A percentile compares a stretch with the other conserved stretches of the same genome.
Evolutionary conservation across 2,113 vertebrate species (phyloP).

Genomic region (Oryzias curvinotus): DNA sequence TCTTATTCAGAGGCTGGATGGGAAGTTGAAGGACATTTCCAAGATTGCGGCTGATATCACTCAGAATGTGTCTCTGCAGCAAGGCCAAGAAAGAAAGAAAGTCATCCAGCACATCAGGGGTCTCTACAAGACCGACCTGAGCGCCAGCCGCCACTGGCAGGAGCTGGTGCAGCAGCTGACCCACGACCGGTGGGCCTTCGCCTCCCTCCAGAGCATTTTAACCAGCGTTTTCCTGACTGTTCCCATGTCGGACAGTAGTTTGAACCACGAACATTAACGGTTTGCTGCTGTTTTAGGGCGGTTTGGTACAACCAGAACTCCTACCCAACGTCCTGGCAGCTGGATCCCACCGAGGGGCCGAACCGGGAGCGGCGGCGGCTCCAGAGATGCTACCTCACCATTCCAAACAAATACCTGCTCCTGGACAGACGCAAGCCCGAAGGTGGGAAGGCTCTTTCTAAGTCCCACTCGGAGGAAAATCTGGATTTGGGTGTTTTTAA

Average conservation of each 20-base stretch:
- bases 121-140: constrained; percentile 92
- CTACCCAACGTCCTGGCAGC: constrained; percentile 94
- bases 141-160: constrained; percentile 95
- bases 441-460: constrained; percentile 71
- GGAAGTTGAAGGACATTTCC: constrained; percentile 95
- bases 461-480: not conserved
- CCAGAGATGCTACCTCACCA: constrained; percentile 95
- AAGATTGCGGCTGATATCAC: constrained; percentile 97
- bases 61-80: constrained; percentile 91
- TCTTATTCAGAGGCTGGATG: constrained; percentile 93
- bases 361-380: constrained; percentile 93
- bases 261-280: too few relatives aligned
- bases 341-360: constrained; percentile 96
- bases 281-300: constrained; percentile 75
- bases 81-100: constrained; percentile 97
- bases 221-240: not conserved
- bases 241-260: too few relatives aligned
- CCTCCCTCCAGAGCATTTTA: not conserved
- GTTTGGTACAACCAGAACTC: constrained; percentile 93
- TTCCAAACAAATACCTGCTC: constrained; percentile 97
- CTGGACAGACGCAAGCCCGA: constrained; percentile 89
- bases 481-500: too few relatives aligned
- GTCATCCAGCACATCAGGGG: constrained; percentile 96
- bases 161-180: constrained; percentile 95
- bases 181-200: constrained; percentile 79